Conservation (phyloP, 2,888 invertebrate genomes). For the Melipona bicolor region DNA sequence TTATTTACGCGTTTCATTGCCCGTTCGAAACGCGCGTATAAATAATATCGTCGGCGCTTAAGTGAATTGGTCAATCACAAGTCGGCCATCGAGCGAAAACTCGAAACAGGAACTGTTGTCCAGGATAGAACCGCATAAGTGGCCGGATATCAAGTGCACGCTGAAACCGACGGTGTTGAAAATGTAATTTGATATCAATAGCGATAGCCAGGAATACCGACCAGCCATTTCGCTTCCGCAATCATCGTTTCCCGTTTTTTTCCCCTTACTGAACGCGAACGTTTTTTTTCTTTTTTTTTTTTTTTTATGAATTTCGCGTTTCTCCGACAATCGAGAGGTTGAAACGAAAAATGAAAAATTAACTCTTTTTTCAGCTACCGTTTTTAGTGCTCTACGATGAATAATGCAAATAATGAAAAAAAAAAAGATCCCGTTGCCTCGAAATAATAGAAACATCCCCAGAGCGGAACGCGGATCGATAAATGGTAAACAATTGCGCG, state of each 20-base stretch:
- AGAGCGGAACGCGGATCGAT: too few relatives aligned
- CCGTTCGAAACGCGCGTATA: too few relatives aligned
- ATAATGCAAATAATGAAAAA: background rate
- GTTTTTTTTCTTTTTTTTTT: background rate
- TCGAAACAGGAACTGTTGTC: slow-evolving; percentile 28
- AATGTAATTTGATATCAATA: slow-evolving; percentile 51
- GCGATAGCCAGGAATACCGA: slow-evolving; percentile 5
- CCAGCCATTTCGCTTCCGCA: background rate
- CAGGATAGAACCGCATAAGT: slow-evolving; percentile 42
- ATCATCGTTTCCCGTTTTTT: background rate
- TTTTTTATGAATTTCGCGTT: too few relatives aligned
- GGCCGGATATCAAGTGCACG: slow-evolving; percentile 34
- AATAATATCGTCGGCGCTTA: background rate
- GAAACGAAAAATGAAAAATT: background rate
- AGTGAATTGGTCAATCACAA: slow-evolving; percentile 29
- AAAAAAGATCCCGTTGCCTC: background rate
- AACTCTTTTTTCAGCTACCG: background rate
- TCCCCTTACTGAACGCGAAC: background rate
- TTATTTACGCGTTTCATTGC: too few relatives aligned
- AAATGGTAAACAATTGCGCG: too few relatives aligned
- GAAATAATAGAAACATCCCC: background rate
- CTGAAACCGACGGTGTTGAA: slow-evolving; percentile 17
- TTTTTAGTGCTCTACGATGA: background rate
- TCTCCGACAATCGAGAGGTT: background rate
- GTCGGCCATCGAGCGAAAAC: slow-evolving; percentile 29